Evolutionary conservation across 2,888 invertebrate species (phyloP), one percentile per base, ranked within the genome.

Genomic region (Anoplius nigerrimus): DNA sequence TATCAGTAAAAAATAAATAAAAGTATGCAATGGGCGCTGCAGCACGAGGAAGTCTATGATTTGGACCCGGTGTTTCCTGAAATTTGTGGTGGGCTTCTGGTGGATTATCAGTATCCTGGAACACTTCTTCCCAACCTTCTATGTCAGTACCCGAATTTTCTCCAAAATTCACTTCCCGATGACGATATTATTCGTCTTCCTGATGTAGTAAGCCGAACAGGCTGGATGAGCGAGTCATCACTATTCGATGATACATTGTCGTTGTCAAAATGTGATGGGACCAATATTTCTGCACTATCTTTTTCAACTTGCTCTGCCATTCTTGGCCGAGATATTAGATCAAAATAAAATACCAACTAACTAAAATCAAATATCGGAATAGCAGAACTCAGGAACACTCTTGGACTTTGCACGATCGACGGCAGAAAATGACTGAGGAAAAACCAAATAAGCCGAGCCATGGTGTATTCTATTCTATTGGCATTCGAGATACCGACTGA

Each of bases 61-160:
- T 54, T 54, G 58, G 58, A 58, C 58, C 58, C 15, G 58, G 24
- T 58, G 16, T 58, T 58, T 58, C 46, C 4, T 58, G 2, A 58
- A 58, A 58, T 58, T 58, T 58, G 46, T 58, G 13, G 16, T 58
- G 58, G 46, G 58, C 58, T 58, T 58, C 58, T 58, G 58, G 46
- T 58, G 46, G 58, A 58, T 58, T 58, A 58, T 58, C 58, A 46
- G 58, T 58, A 58, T 58, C 58, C 58, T 58, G 58, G 58, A 57
- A 57, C 57, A 57, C 57, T 57, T 57, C 57, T 57, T 57, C 57
- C 57, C 43, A 57, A 57, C 57, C 57, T 57, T 20, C 43, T 57
- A 57, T 57, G 13, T 2, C 22, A 2, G 27, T 54, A 54, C 27
- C 54, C 54, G 54, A 54, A 54, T 54, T 54, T 54, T 54, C 54